Percentiles rank a stretch among this genome's conserved stretches.
Evolutionary conservation across 2,797 vertebrate genomes (phyloP).

Genomic region (Craterocephalus amniculus): DNA sequence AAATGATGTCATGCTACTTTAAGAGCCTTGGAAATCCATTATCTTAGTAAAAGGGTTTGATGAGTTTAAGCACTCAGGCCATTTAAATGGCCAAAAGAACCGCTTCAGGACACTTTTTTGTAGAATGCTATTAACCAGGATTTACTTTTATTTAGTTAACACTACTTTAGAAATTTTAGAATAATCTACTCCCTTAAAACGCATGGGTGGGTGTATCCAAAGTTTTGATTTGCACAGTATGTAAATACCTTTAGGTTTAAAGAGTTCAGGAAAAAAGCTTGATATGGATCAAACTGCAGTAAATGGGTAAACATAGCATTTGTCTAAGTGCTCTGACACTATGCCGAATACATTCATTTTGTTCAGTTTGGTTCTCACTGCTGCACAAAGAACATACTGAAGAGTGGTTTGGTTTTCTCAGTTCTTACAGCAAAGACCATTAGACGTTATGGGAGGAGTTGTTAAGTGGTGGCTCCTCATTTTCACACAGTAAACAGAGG

Average conservation of each 20-base stretch:
- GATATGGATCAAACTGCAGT: neutral
- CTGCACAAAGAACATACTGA: neutral
- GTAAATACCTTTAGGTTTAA: neutral
- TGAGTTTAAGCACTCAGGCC: conserved; percentile 28
- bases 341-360: neutral
- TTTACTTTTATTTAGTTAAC: conserved; percentile 18
- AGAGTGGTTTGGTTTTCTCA: neutral
- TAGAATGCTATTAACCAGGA: conserved; percentile 22
- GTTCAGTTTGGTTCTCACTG: conserved; percentile 1
- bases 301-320: neutral
- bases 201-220: neutral
- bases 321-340: neutral
- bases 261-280: conserved; percentile 1
- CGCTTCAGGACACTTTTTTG: neutral
- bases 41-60: conserved; percentile 37
- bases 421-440: conserved; percentile 24
- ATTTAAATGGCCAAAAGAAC: conserved; percentile 26
- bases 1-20: conserved; percentile 53
- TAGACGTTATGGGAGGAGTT: conserved; percentile 29
- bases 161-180: conserved; percentile 8
- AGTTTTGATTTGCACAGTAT: neutral
- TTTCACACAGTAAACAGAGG: conserved; percentile 62
- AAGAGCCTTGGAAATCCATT: conserved; percentile 48
- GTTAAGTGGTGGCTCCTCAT: conserved; percentile 51
- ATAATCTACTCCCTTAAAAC: neutral